Base-by-base conservation (phyloP, 2,113 vertebrate genomes). In the Pavo muticus region DNA sequence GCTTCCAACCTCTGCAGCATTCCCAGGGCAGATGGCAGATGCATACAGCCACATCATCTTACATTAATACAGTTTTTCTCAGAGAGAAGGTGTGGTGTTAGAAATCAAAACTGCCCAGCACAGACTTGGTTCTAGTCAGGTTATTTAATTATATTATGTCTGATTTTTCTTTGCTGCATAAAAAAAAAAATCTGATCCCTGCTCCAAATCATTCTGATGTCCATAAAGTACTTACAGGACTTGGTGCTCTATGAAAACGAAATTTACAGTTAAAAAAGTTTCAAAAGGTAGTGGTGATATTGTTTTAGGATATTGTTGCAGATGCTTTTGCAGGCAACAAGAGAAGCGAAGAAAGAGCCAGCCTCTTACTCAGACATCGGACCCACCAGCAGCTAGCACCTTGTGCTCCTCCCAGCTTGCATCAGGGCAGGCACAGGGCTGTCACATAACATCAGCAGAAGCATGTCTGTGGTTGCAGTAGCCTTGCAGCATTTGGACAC, bases 371-470 rank as follows among this genome's bases (percentile, higher is more conserved):
- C 12, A 35, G 16, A 32, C 52, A 39, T 11, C 27, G 76, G 75
- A 57, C 10, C 0, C 0, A 0, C 12, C 25, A 63, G 52, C 7
- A 79, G 39, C 35, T 11, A 71, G 12, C 4, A 4, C 13, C 13
- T 75, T 56, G 8, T 65, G 29, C n/a, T 79, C 20, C 52, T 52
- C 60, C 35, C 60, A 37, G 18, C 29, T 57, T 71, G 29, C 61
- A 71, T 9, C 21, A 61, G 16, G 14, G 71, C 30, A 45, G 61
- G 39, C 37, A 48, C 35, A 56, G 27, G n/a, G n/a, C 3, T 30
- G 47, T 40, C 72, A 70, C 32, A 5, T 3, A 70, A 45, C 30
- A 59, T 23, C 25, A 57, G 32, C 16, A 87, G 44, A 74, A 48
- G 29, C 37, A 74, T 15, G 65, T 59, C 17, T 40, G 25, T 13